Evolutionary conservation across 2,888 invertebrate species (phyloP).

Genomic region (Sinodicranocentrus sp.): DNA sequence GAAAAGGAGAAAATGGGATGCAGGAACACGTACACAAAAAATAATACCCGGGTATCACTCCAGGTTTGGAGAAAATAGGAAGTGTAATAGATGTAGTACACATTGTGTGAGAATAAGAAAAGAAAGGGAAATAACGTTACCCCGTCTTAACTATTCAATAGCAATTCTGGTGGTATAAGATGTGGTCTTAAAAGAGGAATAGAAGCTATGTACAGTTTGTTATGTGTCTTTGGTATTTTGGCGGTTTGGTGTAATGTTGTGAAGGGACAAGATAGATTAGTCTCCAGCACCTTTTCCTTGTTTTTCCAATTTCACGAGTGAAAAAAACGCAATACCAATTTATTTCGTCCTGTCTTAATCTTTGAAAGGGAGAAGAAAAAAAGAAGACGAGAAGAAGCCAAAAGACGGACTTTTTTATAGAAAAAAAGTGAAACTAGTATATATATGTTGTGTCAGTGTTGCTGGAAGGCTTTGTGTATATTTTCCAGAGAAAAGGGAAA

Average conservation of each 20-base stretch:
- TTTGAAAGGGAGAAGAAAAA: conserved; percentile 27
- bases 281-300: conserved; percentile 57
- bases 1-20: conserved; percentile 29
- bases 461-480: neutral
- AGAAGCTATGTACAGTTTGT: neutral
- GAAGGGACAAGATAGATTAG: conserved; percentile 64
- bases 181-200: no score
- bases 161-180: no score
- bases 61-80: no score
- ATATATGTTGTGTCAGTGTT: conserved; percentile 33
- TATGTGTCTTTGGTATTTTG: conserved; percentile 37
- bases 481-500: neutral
- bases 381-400: neutral
- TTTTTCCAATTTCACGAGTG: conserved; percentile 65
- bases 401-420: conserved; percentile 1
- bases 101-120: conserved; percentile 13
- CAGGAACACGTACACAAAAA: conserved; percentile 21
- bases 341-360: conserved; percentile 60
- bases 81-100: no score
- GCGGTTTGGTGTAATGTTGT: conserved; percentile 36
- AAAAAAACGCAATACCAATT: conserved; percentile 62
- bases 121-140: no score
- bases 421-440: neutral
- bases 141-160: no score
- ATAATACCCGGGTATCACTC: no score